A percentile compares a stretch with the other conserved stretches of the same genome.
Evolutionary conservation across 1,140 invertebrate genomes (phyloP).

Genomic region (Pogonomyrmex barbatus): DNA sequence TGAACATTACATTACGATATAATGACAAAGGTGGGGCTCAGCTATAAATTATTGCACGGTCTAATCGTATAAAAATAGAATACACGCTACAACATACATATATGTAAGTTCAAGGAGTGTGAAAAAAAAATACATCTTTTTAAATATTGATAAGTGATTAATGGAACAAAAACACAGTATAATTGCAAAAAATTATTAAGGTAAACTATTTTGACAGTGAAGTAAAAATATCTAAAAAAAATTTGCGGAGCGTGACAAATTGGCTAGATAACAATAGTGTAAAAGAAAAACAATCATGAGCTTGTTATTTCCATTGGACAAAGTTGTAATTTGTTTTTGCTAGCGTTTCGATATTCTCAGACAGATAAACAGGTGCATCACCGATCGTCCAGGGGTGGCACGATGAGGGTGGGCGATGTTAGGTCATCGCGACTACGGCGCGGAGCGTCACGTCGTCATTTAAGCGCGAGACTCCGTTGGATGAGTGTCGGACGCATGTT

Average conservation of each 20-base stretch:
- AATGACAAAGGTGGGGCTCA: slow-evolving; percentile 16
- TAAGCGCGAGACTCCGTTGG: slow-evolving; percentile 48
- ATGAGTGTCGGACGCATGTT: slow-evolving; percentile 27
- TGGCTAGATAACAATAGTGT: not conserved
- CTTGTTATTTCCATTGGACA: not conserved
- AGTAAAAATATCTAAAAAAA: slow-evolving; percentile 5
- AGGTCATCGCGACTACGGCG: slow-evolving; percentile 20
- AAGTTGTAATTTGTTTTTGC: not conserved
- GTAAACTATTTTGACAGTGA: not conserved
- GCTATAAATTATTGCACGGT: slow-evolving; percentile 8
- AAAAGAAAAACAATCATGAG: not conserved
- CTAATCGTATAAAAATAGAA: slow-evolving; percentile 6
- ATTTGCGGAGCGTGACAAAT: not conserved
- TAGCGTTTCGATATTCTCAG: not conserved
- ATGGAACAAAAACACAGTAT: not conserved
- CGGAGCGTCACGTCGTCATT: slow-evolving; percentile 51
- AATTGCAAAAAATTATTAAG: not conserved
- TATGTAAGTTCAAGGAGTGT: too few species aligned
- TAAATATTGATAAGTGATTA: not conserved
- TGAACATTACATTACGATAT: slow-evolving; percentile 30
- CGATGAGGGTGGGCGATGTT: slow-evolving; percentile 42
- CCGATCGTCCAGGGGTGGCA: slow-evolving; percentile 31
- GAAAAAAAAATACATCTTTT: slow-evolving; percentile 8
- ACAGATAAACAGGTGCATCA: slow-evolving; percentile 8
- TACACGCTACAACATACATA: not conserved